These are phyloP conservation scores for Temnothorax curvispinosus DNA, from an alignment of 1,140 invertebrate species.

Conservation along the genomic window DNA sequence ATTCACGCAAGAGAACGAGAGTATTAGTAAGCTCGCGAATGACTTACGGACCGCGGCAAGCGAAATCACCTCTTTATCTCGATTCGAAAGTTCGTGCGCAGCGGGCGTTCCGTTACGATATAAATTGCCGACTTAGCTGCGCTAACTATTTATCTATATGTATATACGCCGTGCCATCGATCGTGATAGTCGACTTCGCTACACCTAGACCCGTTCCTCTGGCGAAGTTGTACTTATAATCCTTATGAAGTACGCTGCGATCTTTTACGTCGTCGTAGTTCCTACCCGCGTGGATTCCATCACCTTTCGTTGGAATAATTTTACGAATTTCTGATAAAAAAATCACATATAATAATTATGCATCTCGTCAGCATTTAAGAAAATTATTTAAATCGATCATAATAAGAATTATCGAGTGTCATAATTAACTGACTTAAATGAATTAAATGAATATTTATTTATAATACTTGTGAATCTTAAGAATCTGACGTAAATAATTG, in stretches of 20 bases:
- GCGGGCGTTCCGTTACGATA: conserved; percentile 65
- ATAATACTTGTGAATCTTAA: background rate
- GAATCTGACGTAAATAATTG: background rate
- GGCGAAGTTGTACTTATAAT: conserved; percentile 8
- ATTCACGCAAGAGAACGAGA: conserved; percentile 34
- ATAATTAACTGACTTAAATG: background rate
- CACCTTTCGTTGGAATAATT: conserved; percentile 1
- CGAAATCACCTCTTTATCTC: conserved; percentile 57
- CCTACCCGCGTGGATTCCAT: background rate
- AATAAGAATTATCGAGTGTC: background rate
- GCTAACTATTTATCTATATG: conserved; percentile 60
- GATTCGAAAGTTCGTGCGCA: conserved; percentile 65
- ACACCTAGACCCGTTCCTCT: background rate
- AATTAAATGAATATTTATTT: background rate
- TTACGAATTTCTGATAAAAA: background rate
- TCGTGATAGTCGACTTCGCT: conserved; percentile 46
- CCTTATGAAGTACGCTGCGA: conserved; percentile 20
- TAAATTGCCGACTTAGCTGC: conserved; percentile 63
- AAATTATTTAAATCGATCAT: background rate
- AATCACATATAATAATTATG: background rate
- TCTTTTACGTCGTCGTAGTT: conserved; percentile 3
- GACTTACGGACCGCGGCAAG: conserved; percentile 27
- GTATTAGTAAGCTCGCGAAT: conserved; percentile 41
- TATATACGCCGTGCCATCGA: conserved; percentile 42
- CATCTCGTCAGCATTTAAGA: background rate